phyloP scores from a whole-genome alignment of 2,888 invertebrate species.

The Byasa hedistus region DNA sequence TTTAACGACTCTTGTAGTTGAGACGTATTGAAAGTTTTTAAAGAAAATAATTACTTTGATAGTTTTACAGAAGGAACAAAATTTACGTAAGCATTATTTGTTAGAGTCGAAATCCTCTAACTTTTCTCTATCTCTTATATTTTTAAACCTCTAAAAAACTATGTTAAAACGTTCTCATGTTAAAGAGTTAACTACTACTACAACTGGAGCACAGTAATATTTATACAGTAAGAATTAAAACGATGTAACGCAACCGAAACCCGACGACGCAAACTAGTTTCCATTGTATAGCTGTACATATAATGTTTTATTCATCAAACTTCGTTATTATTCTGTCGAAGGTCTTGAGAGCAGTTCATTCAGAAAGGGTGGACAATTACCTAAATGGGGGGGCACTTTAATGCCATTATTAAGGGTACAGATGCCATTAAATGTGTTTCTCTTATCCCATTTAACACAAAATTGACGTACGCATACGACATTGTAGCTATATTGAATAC shows the following conservation, averaged over 20 bases:
- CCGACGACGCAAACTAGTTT: not conserved
- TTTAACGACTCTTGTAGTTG: no score
- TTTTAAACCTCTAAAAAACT: no score
- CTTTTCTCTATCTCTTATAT: no score
- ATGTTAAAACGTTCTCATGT: no score
- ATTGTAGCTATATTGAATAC: not conserved
- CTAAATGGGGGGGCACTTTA: not conserved
- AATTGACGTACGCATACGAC: not conserved
- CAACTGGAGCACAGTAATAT: no score
- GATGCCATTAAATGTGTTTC: not conserved
- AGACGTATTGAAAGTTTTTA: no score
- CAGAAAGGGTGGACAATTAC: constrained; percentile 5
- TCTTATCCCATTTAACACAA: not conserved
- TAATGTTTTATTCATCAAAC: constrained; percentile 2
- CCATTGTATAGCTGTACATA: not conserved
- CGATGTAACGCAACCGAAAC: not conserved
- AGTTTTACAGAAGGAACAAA: no score
- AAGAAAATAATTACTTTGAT: no score
- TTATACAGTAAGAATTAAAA: not conserved
- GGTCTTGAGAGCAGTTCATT: not conserved
- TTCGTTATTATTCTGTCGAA: not conserved
- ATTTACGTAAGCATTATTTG: no score
- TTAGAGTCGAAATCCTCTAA: no score
- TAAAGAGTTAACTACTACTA: no score
- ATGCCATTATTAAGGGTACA: constrained; percentile 4